Conservation (phyloP, 53 echinoderm and acorn worm genomes). For the Paracentrotus lividus region DNA sequence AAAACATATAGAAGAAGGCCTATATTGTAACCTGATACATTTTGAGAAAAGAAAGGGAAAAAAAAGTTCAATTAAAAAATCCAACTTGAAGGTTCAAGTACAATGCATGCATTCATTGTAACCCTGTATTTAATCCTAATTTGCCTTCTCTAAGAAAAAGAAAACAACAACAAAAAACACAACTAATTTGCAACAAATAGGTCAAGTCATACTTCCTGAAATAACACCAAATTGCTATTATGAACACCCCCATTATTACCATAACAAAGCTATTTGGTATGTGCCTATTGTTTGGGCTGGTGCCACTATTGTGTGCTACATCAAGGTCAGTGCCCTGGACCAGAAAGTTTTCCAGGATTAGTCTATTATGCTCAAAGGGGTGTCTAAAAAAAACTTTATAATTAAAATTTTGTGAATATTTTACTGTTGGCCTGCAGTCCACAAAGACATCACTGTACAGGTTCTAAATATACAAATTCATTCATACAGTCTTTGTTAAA, state of each 20-base stretch:
- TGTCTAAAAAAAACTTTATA: neutral
- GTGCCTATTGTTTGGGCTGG: conserved; percentile 39
- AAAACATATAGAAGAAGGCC: neutral
- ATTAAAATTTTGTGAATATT: neutral
- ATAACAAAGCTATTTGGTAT: conserved; percentile 55
- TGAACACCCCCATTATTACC: conserved; percentile 39
- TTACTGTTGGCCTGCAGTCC: no score
- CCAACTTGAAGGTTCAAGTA: neutral
- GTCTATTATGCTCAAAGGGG: conserved; percentile 6
- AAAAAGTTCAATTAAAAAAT: neutral
- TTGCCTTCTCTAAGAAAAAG: neutral
- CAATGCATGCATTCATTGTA: conserved; percentile 2
- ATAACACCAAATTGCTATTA: neutral
- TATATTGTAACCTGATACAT: neutral
- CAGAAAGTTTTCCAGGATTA: neutral
- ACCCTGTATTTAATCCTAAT: neutral
- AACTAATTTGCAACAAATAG: conserved; percentile 17
- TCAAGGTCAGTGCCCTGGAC: conserved; percentile 49
- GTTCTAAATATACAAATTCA: no score
- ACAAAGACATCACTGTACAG: no score
- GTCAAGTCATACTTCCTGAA: neutral
- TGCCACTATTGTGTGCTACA: conserved; percentile 23
- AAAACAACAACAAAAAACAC: no score
- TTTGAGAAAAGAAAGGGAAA: neutral
- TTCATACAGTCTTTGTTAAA: no score